Evolutionary conservation across 2,888 invertebrate genomes (phyloP), one percentile per base, ranked within the genome.

Genomic region (Agrochola lota): DNA sequence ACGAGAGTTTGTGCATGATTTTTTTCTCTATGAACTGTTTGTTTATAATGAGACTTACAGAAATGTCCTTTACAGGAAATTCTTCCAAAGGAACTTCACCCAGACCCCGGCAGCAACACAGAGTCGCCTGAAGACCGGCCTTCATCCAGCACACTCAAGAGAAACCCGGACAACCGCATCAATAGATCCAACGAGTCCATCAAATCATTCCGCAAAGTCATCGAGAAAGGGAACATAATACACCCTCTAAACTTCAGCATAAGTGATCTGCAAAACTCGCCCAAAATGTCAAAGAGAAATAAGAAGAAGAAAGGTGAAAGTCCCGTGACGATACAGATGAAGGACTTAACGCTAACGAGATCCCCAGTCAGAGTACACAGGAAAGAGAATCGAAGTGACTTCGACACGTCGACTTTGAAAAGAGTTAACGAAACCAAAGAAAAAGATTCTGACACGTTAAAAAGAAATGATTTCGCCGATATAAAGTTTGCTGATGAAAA

Each of bases 401-500:
- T 89, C 69, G 95, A 95, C 57, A 92, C 94, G 8, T 95, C 94
- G 2, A 97, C 96, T 0, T 84, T 96, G 62, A 98, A 98, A 91
- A 97, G 98, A 89, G 97, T 98, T 71, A 98, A 97, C 1, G 97
- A 96, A 81, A 97, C 97, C 0, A 97, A 98, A 88, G 98, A 98
- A 91, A 97, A 97, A 26, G 97, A 96, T 78, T 69, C 90, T 79
- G 96, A 96, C 79, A 95, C 95, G 0, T 90, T 97, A 20, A 97
- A 97, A 89, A 96, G 97, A 86, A 97, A 97, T 69, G 97, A 97
- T 87, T 94, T 97, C 74, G 97, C 97, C 73, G 98, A 98, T 86
- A 97, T 98, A 69, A 97, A 97, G 90, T 98, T 97, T 91, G 98
- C 97, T 12, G 98, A 98, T 89, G 98, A 98, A 57, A 97, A 97